Evolutionary conservation across 2,797 vertebrate genomes (phyloP), one percentile per base, ranked within the genome.

Genomic region (Craterocephalus amniculus): DNA sequence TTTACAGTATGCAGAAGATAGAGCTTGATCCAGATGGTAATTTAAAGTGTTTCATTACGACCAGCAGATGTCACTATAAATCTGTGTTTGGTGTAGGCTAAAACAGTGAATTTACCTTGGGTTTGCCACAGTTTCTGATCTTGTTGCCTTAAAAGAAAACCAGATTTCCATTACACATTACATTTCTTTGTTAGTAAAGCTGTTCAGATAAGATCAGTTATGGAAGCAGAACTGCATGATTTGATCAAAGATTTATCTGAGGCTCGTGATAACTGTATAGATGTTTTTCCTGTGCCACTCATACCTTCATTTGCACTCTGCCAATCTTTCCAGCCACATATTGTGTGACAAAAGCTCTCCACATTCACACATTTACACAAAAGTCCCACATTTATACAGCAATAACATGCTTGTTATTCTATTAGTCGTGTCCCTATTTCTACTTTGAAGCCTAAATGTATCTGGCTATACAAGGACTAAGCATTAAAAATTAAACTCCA

Each of bases 91-190:
- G 57, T 31, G 3, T 31, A 22, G 1, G 32, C n/a, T 31, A 31
- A 31, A 26, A 0, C 0, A 0, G 26, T 22, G 59, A 48, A 27
- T 24, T 82, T 78, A 93, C 92, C 87, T 89, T 90, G 20, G 88
- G 11, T 78, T 88, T 94, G 10, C 88, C 89, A 82, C 93, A 94
- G 5, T 31, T 85, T 52, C 22, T 18, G 67, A 94, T 27, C 81
- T 80, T 93, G 83, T 93, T 93, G 55, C 93, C 93, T 94, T 61
- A 16, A 22, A 8, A 71, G 18, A 76, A 60, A 69, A 80, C 7
- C 9, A 45, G 35, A 62, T 8, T 1, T n/a, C n/a, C n/a, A n/a
- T n/a, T n/a, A n/a, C n/a, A n/a, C n/a, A n/a, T n/a, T n/a, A 43
- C 3, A 34, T 34, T 34, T 34, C 32, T 66, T 18, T 55, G 24